These are phyloP conservation scores for Melanchra persicariae DNA, from an alignment of 2,888 invertebrate species.

Conservation along the genomic window DNA sequence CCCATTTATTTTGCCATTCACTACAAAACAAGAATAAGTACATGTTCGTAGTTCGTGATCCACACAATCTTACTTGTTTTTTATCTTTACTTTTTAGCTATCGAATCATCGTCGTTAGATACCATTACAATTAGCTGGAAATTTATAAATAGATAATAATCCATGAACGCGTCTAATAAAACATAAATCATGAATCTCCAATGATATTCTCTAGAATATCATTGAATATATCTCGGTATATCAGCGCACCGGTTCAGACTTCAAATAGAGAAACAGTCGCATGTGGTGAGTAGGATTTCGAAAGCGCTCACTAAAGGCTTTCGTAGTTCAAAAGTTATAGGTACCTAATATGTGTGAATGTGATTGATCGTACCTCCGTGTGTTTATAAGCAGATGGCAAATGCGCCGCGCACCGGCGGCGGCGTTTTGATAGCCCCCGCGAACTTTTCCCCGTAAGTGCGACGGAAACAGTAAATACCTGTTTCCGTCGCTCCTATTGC, in stretches of 20 bases:
- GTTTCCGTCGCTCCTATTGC: slow-evolving; percentile 21
- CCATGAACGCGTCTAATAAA: background rate
- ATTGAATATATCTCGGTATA: no score
- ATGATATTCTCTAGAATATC: no score
- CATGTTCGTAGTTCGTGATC: background rate
- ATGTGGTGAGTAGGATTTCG: background rate
- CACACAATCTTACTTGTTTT: background rate
- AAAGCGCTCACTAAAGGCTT: background rate
- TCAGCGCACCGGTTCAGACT: background rate
- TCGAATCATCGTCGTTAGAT: background rate
- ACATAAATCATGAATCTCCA: no score
- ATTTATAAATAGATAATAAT: background rate
- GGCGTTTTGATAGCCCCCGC: background rate
- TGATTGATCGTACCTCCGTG: background rate
- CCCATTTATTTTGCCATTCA: no score
- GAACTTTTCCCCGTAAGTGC: slow-evolving; percentile 4
- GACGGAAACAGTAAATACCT: no score
- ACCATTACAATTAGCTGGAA: background rate
- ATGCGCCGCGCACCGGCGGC: background rate
- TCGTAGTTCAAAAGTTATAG: background rate
- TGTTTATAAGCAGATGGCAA: no score
- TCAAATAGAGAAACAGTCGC: no score
- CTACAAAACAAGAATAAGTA: no score
- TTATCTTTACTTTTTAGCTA: background rate
- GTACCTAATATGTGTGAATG: no score